These are phyloP conservation scores for Natrix natrix DNA, from an alignment of 2,797 vertebrate species.

Conservation along the genomic window DNA sequence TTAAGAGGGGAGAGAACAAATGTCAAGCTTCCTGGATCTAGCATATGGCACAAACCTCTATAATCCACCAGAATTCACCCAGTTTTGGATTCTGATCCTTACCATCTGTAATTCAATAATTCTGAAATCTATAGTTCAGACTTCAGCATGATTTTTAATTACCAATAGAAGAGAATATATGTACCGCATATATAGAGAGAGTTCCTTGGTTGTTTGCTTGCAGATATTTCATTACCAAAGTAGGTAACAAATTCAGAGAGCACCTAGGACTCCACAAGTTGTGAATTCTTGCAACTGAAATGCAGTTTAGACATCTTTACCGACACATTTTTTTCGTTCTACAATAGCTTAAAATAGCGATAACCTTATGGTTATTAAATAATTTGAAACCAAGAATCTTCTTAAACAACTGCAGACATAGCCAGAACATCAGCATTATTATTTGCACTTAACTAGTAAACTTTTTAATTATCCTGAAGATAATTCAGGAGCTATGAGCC, in stretches of 20 bases:
- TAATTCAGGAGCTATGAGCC: not conserved
- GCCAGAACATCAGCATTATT: not conserved
- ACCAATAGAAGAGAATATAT: not conserved
- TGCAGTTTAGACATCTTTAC: not conserved
- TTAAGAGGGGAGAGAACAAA: not conserved
- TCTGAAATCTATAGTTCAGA: not conserved
- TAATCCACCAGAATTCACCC: not conserved
- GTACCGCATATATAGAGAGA: not conserved
- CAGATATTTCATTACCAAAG: not conserved
- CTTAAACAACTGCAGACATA: not conserved
- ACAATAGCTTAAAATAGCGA: not conserved
- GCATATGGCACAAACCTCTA: not conserved
- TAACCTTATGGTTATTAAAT: not conserved
- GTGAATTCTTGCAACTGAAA: not conserved
- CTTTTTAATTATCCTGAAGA: not conserved
- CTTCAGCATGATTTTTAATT: not conserved
- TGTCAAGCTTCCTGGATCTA: not conserved
- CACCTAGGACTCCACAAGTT: not conserved
- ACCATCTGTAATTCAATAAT: not conserved
- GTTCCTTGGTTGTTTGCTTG: not conserved
- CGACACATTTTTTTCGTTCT: not conserved
- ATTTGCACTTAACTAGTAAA: not conserved
- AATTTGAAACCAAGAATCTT: not conserved
- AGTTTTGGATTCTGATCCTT: not conserved
- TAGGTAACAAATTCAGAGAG: not conserved